phyloP scores from a whole-genome alignment of 2,113 vertebrate genomes.

The Typhlomys cinereus region DNA sequence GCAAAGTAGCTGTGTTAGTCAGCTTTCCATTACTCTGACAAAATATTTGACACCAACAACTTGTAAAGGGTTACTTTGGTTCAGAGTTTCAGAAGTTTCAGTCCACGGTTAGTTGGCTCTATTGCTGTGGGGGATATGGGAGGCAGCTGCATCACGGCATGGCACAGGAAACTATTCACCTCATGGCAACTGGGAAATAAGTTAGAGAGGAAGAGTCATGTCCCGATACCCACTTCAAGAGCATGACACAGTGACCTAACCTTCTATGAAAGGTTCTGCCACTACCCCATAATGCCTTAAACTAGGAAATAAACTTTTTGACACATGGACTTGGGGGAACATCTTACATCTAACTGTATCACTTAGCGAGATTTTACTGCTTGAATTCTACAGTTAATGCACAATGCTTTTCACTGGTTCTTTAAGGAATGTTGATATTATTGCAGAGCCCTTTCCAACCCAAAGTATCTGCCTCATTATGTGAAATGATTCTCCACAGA shows the following conservation, averaged over 20 bases:
- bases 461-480: conserved; percentile 48
- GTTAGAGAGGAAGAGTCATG: neutral
- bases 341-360: neutral
- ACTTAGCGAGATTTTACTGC: neutral
- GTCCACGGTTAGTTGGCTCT: no score
- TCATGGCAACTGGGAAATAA: neutral
- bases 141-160: neutral
- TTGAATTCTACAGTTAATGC: conserved; percentile 41
- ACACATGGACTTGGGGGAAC: neutral
- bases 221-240: neutral
- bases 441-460: neutral
- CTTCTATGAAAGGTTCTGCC: neutral
- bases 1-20: neutral
- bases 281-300: neutral
- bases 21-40: neutral
- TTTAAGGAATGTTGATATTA: conserved; percentile 32
- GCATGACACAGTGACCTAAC: neutral
- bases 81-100: neutral
- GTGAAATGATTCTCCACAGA: conserved; percentile 3
- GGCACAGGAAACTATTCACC: neutral
- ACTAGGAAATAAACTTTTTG: neutral
- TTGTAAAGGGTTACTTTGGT: neutral
- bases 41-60: neutral
- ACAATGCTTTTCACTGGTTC: neutral
- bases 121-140: neutral